Percentiles rank a stretch among this genome's conserved stretches.
Evolutionary conservation across 2,113 vertebrate genomes (phyloP).

Genomic region (Cacatua alba): DNA sequence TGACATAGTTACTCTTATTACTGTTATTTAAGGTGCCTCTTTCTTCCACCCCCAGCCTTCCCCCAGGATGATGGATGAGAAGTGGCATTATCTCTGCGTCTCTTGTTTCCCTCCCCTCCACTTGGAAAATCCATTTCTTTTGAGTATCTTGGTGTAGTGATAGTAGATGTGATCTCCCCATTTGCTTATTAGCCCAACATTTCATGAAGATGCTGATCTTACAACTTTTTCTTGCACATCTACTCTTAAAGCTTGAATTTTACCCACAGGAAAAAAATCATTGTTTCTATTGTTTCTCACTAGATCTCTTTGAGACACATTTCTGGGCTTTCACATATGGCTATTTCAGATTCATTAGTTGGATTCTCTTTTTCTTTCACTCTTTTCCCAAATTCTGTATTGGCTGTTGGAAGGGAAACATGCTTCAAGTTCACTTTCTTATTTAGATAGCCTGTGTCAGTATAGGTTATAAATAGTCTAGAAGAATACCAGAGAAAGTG

Average conservation of each 20-base stretch:
- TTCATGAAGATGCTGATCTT: not conserved
- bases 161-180: not conserved
- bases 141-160: not conserved
- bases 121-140: not conserved
- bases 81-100: not conserved
- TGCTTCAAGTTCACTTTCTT: too few relatives aligned
- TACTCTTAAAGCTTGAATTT: too few relatives aligned
- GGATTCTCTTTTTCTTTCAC: too few relatives aligned
- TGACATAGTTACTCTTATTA: not conserved
- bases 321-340: too few relatives aligned
- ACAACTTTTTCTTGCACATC: not conserved
- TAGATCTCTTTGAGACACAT: too few relatives aligned
- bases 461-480: too few relatives aligned
- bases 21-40: not conserved
- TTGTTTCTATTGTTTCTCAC: not conserved
- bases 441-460: too few relatives aligned
- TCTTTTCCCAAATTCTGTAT: too few relatives aligned
- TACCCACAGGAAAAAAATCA: too few relatives aligned
- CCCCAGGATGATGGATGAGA: not conserved
- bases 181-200: not conserved
- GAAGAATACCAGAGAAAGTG: not conserved
- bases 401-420: too few relatives aligned
- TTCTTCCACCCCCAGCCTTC: not conserved
- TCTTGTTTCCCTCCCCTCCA: not conserved
- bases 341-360: too few relatives aligned